These are phyloP conservation scores for Zootermopsis nevadensis DNA, from an alignment of 2,888 invertebrate genomes.

Conservation along the genomic window DNA sequence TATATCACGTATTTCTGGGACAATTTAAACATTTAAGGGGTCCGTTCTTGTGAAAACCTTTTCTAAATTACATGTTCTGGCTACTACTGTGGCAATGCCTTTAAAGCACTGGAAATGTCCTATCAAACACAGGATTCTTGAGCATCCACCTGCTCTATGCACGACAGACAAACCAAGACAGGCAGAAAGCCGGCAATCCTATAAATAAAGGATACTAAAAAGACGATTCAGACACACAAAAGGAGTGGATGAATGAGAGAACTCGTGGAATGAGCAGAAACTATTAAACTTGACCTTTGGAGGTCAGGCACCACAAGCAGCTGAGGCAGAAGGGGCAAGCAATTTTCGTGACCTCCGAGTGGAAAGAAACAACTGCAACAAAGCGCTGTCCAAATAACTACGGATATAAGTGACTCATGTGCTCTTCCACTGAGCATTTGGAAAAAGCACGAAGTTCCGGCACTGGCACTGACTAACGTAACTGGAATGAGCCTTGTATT, in stretches of 20 bases:
- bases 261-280: slow-evolving; percentile 16
- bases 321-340: slow-evolving; percentile 1
- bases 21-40: no score
- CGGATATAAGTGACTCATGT: background rate
- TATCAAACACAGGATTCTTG: background rate
- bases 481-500: no score
- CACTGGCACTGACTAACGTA: no score
- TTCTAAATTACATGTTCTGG: no score
- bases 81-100: no score
- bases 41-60: no score
- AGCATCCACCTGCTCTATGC: background rate
- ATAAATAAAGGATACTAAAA: background rate
- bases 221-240: background rate
- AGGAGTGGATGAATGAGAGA: slow-evolving; percentile 21
- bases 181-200: background rate
- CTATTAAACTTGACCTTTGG: slow-evolving; percentile 29
- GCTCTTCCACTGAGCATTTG: background rate
- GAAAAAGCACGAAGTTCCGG: no score
- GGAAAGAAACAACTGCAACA: background rate
- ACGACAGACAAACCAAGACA: background rate
- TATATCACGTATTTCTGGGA: no score
- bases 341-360: slow-evolving; percentile 33
- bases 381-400: background rate
- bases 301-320: background rate
- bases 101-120: no score